Evolutionary conservation across 2,888 invertebrate genomes (phyloP), one percentile per base, ranked within the genome.

Genomic region (Melipona beecheii): DNA sequence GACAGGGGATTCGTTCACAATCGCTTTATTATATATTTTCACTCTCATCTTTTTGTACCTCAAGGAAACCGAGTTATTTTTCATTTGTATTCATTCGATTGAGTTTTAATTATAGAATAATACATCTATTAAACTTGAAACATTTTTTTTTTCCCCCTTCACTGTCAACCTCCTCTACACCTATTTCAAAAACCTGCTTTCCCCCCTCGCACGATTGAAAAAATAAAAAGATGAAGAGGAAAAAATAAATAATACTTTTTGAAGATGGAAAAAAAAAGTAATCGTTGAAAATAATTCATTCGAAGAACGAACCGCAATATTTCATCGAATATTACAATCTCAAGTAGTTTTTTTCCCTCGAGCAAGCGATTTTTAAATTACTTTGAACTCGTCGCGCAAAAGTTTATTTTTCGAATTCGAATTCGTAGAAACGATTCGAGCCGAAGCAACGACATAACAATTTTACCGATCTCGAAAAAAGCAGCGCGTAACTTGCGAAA

Each of bases 1-100:
- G 72, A 60, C 36, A 64, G 73, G 64, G 75, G 71, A 75, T 68
- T 75, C 84, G 84, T 62, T 78, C 62, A 27, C 31, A 15, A 74
- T 54, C 65, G 49, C 9, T 52, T 70, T 36, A 4, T 43, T 56
- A 54, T 36, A 54, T n/a, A 6, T n/a, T 69, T 31, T 43, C 2
- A 36, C 36, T n/a, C 31, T 24, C 43, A 17, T 74, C 52, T 54
- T 21, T 52, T 60, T 43, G 27, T 73, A 64, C 21, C 6, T 19
- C 27, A 17, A 54, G 21, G 31, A 49, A 24, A 31, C 2, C 13
- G 36, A 36, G 24, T 54, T 70, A 56, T 50, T 64, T 75, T 74
- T 49, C 21, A 65, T 65, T 74, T 64, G 43, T 74, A 77, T 27
- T 27, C 54, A n/a, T 77, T 62, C 31, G 49, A 62, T 19, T 62